Evolutionary conservation across 2,113 vertebrate species (phyloP).

Genomic region (Pachyramphus minor): DNA sequence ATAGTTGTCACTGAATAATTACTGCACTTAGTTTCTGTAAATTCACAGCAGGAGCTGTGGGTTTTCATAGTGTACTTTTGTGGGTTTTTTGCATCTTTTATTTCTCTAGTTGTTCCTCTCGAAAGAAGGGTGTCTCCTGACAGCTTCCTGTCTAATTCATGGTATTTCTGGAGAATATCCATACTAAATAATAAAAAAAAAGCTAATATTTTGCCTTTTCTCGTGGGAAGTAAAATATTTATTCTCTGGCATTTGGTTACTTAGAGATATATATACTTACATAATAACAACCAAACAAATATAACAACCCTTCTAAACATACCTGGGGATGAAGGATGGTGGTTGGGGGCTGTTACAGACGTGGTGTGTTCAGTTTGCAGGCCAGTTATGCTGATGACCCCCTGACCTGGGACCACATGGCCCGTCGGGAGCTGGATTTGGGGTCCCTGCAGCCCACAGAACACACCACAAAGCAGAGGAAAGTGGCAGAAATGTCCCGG

Average conservation of each 20-base stretch:
- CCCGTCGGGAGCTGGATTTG: constrained; percentile 82
- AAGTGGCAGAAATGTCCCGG: constrained; percentile 72
- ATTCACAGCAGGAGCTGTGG: neutral
- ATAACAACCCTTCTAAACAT: neutral
- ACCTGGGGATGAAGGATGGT: neutral
- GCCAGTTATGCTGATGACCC: constrained; percentile 75
- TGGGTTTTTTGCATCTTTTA: neutral
- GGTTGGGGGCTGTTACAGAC: neutral
- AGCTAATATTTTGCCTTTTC: neutral
- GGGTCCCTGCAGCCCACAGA: constrained; percentile 45
- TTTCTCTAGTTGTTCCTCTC: neutral
- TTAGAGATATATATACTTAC: neutral
- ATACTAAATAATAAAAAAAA: neutral
- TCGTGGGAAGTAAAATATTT: neutral
- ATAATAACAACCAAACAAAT: too few species aligned
- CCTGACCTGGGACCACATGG: constrained; percentile 90
- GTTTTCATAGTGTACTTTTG: neutral
- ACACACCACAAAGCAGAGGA: constrained; percentile 70
- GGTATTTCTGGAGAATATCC: neutral
- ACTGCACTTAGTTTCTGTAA: neutral
- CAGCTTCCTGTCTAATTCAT: neutral
- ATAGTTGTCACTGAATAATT: neutral
- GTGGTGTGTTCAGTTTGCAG: constrained; percentile 78
- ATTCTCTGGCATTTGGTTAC: neutral
- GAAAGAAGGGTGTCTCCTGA: neutral